Evolutionary conservation across 2,888 invertebrate species (phyloP).

Genomic region (Pristionchus exspectatus): DNA sequence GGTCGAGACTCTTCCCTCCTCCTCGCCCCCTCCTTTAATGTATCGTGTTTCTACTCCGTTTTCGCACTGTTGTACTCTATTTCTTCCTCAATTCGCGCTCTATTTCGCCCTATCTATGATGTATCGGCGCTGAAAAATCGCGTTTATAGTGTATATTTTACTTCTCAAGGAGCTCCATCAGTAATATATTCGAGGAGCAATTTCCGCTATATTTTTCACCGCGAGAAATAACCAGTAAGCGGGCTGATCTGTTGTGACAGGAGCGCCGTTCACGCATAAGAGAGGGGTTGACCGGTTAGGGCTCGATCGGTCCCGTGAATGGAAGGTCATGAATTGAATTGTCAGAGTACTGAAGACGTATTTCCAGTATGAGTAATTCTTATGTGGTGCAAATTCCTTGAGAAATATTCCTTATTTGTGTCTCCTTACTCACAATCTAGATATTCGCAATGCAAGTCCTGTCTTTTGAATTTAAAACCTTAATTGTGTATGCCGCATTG

Average conservation of each 20-base stretch:
- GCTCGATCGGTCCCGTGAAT: background rate
- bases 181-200: background rate
- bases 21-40: background rate
- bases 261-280: background rate
- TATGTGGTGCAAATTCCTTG: no score
- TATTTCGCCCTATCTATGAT: background rate
- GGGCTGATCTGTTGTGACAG: background rate
- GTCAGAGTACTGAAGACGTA: no score
- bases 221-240: background rate
- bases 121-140: no score
- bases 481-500: background rate
- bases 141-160: no score
- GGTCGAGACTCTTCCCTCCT: slow-evolving; percentile 21
- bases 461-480: no score
- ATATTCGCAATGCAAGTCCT: no score
- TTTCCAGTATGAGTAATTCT: no score
- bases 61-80: background rate
- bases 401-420: no score
- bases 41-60: background rate
- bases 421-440: no score
- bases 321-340: background rate
- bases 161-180: background rate
- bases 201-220: background rate
- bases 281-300: background rate
- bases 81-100: background rate